Evolutionary conservation across 2,797 vertebrate genomes (phyloP), one percentile per base, ranked within the genome.

Genomic region (Pyrocephalus nanus): DNA sequence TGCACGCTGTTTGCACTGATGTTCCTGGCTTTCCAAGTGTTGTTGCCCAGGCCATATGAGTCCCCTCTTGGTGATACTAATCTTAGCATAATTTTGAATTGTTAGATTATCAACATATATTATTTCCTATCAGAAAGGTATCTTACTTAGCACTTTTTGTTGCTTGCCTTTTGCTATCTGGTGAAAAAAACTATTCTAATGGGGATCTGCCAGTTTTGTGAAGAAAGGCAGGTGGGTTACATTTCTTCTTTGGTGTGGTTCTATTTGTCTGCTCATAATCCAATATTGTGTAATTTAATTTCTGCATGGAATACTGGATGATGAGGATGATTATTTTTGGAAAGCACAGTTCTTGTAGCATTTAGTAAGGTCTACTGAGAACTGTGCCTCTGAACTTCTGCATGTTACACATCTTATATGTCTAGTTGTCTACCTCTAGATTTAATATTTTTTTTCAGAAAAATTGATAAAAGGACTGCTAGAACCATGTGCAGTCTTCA

Each of bases 1-100:
- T 2, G 6, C 21, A 17, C 1, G 1, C 18, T 1, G 4, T 64
- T 75, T 42, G 34, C 2, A 0, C 38, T 57, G 48, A 15, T 3
- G 50, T 42, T 78, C 64, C n/a, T 27, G 9, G 12, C 25, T 75
- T 75, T 86, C 21, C 12, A 42, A 34, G 57, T 32, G 10, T 16
- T 51, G 21, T 42, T 26, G 51, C 50, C 40, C 55, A 45, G 36
- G 29, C 36, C 25, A 17, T 50, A 36, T 32, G 67, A 32, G 36
- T 73, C 27, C 20, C 11, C 17, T 51, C 34, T 60, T 2, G 0
- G 12, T 72, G 29, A 27, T 67, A 48, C 19, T 55, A 87, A 72
- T 61, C 32, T 51, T 42, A 54, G 38, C 17, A 12, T 30, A 38
- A 19, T 55, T 42, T 27, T 53, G 27, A 58, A 58, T 58, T 36